Evolutionary conservation across 2,113 vertebrate species (phyloP).

Genomic region (Myxocyprinus asiaticus): DNA sequence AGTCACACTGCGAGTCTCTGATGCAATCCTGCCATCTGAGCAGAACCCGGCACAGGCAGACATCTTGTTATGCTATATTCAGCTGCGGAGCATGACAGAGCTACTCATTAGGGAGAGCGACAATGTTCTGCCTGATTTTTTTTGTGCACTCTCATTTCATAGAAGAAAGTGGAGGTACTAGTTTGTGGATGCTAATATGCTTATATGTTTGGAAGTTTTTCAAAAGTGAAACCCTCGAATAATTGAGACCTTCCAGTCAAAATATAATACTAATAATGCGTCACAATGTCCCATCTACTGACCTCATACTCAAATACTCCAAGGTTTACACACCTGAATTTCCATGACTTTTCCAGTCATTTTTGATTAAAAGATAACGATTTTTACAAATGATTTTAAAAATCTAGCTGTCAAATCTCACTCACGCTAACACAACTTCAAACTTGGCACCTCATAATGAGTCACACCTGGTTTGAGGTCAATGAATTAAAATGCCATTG

Average conservation of each 20-base stretch:
- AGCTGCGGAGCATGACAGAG: constrained; percentile 21
- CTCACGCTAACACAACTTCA: no score
- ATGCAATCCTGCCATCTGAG: constrained; percentile 34
- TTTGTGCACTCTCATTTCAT: constrained; percentile 3
- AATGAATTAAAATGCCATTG: no score
- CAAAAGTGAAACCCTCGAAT: background rate
- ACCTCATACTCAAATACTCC: no score
- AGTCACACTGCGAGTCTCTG: constrained; percentile 29
- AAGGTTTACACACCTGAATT: no score
- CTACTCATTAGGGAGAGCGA: constrained; percentile 34
- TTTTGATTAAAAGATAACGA: no score
- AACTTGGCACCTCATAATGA: no score
- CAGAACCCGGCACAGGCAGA: constrained; percentile 11
- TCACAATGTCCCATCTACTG: no score
- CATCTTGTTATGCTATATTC: constrained; percentile 39
- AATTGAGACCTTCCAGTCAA: background rate
- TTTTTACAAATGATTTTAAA: no score
- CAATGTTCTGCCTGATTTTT: background rate
- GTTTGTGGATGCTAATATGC: constrained; percentile 4
- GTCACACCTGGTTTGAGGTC: no score
- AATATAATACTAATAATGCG: background rate
- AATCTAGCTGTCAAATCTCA: no score
- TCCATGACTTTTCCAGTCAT: no score
- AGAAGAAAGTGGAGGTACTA: constrained; percentile 3
- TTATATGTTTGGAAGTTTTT: constrained; percentile 3